phyloP scores from a whole-genome alignment of 2,797 vertebrate species.

The Lerista edwardsae region DNA sequence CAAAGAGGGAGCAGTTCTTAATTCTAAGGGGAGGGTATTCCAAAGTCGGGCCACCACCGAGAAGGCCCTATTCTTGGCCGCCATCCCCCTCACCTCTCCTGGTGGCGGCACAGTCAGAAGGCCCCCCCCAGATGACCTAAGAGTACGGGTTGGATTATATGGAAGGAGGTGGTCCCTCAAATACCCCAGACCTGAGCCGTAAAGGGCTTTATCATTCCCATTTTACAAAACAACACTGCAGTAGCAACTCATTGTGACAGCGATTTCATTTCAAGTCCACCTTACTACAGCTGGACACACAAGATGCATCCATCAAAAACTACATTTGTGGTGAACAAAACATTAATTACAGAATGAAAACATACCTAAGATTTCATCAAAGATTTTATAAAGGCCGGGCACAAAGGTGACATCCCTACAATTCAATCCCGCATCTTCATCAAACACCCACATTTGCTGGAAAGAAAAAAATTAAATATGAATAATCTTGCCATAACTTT shows the following conservation, averaged over 20 bases:
- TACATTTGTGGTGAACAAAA: not conserved
- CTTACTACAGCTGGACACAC: not conserved
- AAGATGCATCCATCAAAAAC: not conserved
- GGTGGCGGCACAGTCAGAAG: no score
- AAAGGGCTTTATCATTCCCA: not conserved
- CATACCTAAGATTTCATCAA: conserved; percentile 98
- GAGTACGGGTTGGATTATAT: no score
- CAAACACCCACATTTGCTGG: conserved; percentile 99
- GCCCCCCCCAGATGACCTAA: no score
- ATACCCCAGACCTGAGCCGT: no score
- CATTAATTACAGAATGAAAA: conserved; percentile 5
- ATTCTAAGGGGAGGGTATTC: no score
- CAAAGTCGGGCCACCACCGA: no score
- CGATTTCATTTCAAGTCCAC: not conserved
- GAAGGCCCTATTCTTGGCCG: no score
- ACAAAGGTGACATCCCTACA: conserved; percentile 94
- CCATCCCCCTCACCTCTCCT: no score
- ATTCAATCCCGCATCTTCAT: conserved; percentile 88
- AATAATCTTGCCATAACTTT: no score
- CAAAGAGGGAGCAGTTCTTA: no score
- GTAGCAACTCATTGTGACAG: not conserved
- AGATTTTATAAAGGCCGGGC: conserved; percentile 98
- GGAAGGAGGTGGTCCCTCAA: no score
- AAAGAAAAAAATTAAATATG: conserved; percentile 36
- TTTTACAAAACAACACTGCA: not conserved